phyloP scores from a whole-genome alignment of 2,797 vertebrate genomes.

The Pipistrellus pygmaeus region DNA sequence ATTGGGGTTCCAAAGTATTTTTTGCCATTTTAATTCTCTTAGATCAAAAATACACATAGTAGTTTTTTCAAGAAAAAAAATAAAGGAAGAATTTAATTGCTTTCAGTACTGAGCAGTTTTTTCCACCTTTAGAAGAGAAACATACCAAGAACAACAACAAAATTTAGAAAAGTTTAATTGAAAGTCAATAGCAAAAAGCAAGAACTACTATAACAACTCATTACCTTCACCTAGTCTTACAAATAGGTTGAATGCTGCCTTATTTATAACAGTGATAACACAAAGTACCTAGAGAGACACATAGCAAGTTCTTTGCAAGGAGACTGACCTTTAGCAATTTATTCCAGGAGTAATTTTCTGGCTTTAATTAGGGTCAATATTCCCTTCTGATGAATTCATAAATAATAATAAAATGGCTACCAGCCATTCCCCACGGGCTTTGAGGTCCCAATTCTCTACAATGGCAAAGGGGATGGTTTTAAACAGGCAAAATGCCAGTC shows the following conservation, averaged over 20 bases:
- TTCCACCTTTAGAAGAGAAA: constrained; percentile 69
- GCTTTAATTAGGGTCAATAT: constrained; percentile 88
- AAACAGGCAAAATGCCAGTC: constrained; percentile 90
- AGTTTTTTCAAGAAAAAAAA: constrained; percentile 44
- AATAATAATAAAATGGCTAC: constrained; percentile 86
- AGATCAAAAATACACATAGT: constrained; percentile 52
- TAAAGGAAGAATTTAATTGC: constrained; percentile 45
- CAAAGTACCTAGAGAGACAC: constrained; percentile 80
- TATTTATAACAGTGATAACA: constrained; percentile 82
- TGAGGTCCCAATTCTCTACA: constrained; percentile 83
- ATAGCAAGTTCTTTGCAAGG: constrained; percentile 79
- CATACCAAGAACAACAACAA: constrained; percentile 73
- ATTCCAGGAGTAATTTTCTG: constrained; percentile 87
- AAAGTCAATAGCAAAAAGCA: constrained; percentile 76
- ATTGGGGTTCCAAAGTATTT: constrained; percentile 32
- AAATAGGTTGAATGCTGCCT: constrained; percentile 76
- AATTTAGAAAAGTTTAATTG: constrained; percentile 77
- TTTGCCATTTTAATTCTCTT: constrained; percentile 58
- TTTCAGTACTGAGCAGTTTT: constrained; percentile 71
- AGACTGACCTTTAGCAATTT: constrained; percentile 90
- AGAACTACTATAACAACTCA: constrained; percentile 79
- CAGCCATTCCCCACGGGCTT: constrained; percentile 84
- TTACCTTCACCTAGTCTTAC: constrained; percentile 79
- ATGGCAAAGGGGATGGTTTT: constrained; percentile 87
- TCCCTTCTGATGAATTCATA: constrained; percentile 86